Evolutionary conservation across 2,797 vertebrate genomes (phyloP).

Genomic region (Mormyrops boulengeri): DNA sequence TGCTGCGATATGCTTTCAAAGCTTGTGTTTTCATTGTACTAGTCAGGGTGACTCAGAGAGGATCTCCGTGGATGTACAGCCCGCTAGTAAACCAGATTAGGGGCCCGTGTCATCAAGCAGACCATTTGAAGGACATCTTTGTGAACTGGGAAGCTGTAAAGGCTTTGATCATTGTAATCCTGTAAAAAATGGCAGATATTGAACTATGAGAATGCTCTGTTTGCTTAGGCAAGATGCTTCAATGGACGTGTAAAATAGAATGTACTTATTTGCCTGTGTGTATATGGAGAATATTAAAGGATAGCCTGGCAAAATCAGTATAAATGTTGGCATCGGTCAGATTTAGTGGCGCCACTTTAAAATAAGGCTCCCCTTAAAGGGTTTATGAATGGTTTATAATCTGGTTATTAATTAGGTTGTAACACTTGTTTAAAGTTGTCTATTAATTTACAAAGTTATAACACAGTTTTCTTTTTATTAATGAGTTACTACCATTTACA

Average conservation of each 20-base stretch:
- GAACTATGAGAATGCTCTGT: background rate
- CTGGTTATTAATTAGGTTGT: no score
- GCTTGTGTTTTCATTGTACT: background rate
- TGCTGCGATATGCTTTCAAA: conserved; percentile 17
- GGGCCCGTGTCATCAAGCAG: background rate
- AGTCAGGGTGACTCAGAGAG: background rate
- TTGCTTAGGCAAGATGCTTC: background rate
- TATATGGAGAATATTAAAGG: background rate
- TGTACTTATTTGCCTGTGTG: background rate
- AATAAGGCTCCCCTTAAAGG: no score
- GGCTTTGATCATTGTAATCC: background rate
- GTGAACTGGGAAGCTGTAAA: background rate
- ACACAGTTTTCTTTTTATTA: no score
- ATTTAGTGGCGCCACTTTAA: background rate
- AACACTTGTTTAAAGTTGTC: no score
- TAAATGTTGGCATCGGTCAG: background rate
- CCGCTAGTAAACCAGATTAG: background rate
- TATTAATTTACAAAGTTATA: no score
- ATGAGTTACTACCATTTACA: no score
- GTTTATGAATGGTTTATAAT: no score
- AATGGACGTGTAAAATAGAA: background rate
- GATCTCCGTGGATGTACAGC: background rate
- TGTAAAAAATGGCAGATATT: background rate
- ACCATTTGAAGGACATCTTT: background rate
- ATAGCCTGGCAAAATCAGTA: background rate